These are phyloP conservation scores for Oscheius sp. DNA, from an alignment of 2,888 invertebrate species.

Conservation along the genomic window DNA sequence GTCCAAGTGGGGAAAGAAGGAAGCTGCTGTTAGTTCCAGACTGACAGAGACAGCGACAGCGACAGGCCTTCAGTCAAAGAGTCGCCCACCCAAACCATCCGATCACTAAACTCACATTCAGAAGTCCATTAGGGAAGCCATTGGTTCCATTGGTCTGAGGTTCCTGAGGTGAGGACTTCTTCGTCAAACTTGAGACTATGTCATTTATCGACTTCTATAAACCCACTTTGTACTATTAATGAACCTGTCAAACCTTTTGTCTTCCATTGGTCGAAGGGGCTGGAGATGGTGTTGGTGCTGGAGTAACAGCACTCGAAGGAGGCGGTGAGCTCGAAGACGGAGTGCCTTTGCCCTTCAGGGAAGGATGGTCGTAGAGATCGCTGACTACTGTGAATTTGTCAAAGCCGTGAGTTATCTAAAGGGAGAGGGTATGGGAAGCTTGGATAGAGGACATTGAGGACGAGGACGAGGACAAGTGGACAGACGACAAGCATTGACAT, in stretches of 20 bases:
- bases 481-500: neutral
- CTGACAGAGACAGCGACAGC: neutral
- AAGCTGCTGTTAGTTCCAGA: neutral
- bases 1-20: conserved; percentile 47
- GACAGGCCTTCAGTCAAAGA: conserved; percentile 3
- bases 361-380: conserved; percentile 54
- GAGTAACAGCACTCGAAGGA: conserved; percentile 32
- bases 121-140: neutral
- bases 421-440: neutral
- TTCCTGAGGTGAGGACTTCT: conserved; percentile 21
- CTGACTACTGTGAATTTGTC: conserved; percentile 57
- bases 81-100: neutral
- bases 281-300: conserved; percentile 11
- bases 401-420: conserved; percentile 57
- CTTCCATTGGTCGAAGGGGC: conserved; percentile 20
- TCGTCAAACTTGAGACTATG: conserved; percentile 34
- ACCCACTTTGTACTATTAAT: conserved; percentile 1
- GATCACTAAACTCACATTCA: conserved; percentile 13
- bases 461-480: conserved; percentile 8
- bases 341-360: conserved; percentile 48
- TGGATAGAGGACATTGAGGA: neutral
- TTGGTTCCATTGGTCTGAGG: neutral
- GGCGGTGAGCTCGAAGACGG: conserved; percentile 42
- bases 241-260: conserved; percentile 10
- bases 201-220: conserved; percentile 39